Evolutionary conservation across 1,140 invertebrate genomes (phyloP), one percentile per base, ranked within the genome.

Genomic region (Drosophila kohkoa): DNA sequence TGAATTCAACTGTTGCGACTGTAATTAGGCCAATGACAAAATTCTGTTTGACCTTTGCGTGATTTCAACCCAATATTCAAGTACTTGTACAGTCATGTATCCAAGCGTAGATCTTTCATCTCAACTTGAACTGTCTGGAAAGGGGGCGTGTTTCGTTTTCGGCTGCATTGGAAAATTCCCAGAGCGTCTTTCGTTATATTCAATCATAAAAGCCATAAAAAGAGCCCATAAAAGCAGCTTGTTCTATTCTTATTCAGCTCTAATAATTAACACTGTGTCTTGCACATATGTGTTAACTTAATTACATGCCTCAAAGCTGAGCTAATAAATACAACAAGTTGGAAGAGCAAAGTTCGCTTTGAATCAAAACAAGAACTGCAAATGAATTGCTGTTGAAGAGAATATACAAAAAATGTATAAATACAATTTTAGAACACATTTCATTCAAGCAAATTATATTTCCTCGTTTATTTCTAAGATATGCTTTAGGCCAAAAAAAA

Each of bases 231-330:
- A 70, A 20, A 25, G 30, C 58, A 63, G 57, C 57, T 65, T 68
- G 52, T 79, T 87, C 79, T 77, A 72, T 71, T 82, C 71, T 71
- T 67, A 65, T 58, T 59, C 43, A 32, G 51, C 38, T 69, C 48
- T 38, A 60, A 59, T 49, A 65, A 87, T 87, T 79, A 82, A 71
- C 82, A 80, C 46, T 7, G 30, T 45, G 54, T 63, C 77, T 72
- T 71, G 45, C 64, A 79, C 63, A 20, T 60, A 79, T 52, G 81
- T 85, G 86, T 43, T 89, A 90, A 89, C 38, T 89, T 79, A 85
- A 85, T 90, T 81, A 79, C 35, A 45, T 8, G 20, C 15, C 16
- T 54, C 11, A 46, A 38, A 64, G 30, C 13, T 3, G 11, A 10
- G 20, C 20, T 11, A 52, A 52, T 30, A 5, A 30, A 51, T n/a